Conservation (phyloP, 1,140 invertebrate genomes). For the Orius insidiosus region DNA sequence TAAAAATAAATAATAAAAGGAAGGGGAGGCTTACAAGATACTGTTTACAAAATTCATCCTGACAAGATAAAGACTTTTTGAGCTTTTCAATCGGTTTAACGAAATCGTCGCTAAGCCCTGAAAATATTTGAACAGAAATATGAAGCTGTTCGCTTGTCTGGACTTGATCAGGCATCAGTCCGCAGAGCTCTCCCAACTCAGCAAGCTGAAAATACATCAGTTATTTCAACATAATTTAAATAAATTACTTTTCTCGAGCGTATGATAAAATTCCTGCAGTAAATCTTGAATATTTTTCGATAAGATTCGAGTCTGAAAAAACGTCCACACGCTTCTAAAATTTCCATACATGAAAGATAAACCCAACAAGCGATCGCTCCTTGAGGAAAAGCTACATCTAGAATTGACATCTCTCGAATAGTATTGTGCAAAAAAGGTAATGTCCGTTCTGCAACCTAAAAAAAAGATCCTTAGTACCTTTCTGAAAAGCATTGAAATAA, state of each 20-base stretch:
- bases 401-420: constrained; percentile 56
- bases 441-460: constrained; percentile 64
- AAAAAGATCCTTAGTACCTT: no score
- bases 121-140: constrained; percentile 70
- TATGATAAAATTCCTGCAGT: constrained; percentile 86
- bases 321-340: constrained; percentile 52
- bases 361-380: constrained; percentile 60
- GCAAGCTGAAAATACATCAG: no score
- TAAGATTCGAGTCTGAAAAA: constrained; percentile 43
- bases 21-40: constrained; percentile 50
- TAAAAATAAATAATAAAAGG: no score
- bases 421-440: constrained; percentile 77
- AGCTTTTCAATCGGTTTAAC: constrained; percentile 52
- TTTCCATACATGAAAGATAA: constrained; percentile 39
- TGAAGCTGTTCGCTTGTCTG: constrained; percentile 76
- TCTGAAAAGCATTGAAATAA: no score
- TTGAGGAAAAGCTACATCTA: constrained; percentile 56
- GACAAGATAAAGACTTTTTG: constrained; percentile 79
- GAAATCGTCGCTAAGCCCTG: constrained; percentile 64
- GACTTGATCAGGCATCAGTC: constrained; percentile 66
- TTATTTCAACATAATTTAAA: no score
- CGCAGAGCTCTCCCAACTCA: constrained; percentile 74
- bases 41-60: constrained; percentile 72
- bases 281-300: constrained; percentile 64
- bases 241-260: constrained; percentile 79